A percentile compares a stretch with the other conserved stretches of the same genome.
Conservation (phyloP, 2,113 vertebrate species). For the Pluvianellus socialis region DNA sequence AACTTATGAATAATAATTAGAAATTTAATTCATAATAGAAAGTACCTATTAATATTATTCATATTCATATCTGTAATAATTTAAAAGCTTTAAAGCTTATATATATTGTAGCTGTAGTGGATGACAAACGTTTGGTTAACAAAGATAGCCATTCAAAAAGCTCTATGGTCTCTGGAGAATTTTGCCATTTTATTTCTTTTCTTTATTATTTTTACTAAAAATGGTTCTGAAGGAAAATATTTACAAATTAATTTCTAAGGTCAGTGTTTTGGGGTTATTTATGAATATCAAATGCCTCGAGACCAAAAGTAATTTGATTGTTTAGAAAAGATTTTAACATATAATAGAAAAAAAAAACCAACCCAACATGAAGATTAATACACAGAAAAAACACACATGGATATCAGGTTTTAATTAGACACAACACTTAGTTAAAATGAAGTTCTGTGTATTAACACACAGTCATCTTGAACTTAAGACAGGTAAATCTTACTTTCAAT, state of each 20-base stretch:
- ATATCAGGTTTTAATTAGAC: neutral
- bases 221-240: neutral
- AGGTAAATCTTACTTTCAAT: constrained; percentile 54
- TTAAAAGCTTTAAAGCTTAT: constrained; percentile 38
- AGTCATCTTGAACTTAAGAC: constrained; percentile 39
- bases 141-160: neutral
- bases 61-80: constrained; percentile 26
- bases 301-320: neutral
- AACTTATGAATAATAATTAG: constrained; percentile 45
- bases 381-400: neutral
- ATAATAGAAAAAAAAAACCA: neutral
- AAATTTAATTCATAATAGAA: constrained; percentile 49
- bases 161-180: neutral
- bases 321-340: constrained; percentile 13
- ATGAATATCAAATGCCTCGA: neutral
- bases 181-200: neutral
- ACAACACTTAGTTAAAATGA: neutral
- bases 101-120: neutral
- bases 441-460: neutral
- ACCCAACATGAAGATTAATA: neutral
- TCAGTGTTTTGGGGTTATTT: neutral
- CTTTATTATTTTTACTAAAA: neutral
- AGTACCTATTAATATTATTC: neutral
- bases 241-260: constrained; percentile 23
- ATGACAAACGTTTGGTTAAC: neutral